A percentile compares a stretch with the other conserved stretches of the same genome.
Conservation (phyloP, 1,140 invertebrate genomes). For the Lethrus apterus region DNA sequence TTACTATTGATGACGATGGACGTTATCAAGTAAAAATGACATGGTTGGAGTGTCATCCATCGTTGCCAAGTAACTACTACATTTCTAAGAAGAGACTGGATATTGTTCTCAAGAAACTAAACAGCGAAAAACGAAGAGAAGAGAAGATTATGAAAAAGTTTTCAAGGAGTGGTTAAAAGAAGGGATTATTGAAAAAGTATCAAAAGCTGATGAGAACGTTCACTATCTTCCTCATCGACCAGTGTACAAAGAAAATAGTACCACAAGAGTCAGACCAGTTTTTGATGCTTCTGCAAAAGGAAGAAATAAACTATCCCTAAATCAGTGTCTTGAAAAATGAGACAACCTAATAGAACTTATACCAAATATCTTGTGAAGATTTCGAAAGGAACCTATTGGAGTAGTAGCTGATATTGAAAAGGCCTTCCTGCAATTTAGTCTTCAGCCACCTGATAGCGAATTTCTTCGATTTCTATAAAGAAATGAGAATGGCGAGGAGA, state of each 20-base stretch:
- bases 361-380: conserved; percentile 34
- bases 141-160: neutral
- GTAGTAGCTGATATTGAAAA: conserved; percentile 38
- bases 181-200: conserved; percentile 9
- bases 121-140: no score
- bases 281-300: conserved; percentile 24
- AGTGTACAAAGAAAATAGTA: conserved; percentile 10
- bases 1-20: conserved; percentile 3
- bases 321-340: conserved; percentile 35
- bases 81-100: conserved; percentile 16
- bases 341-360: conserved; percentile 34
- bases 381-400: conserved; percentile 33
- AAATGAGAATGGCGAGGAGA: conserved; percentile 15
- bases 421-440: conserved; percentile 36
- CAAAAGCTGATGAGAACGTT: neutral
- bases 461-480: conserved; percentile 30
- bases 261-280: conserved; percentile 12
- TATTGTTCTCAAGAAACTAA: conserved; percentile 1
- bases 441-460: conserved; percentile 29
- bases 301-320: conserved; percentile 30
- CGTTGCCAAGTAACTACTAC: conserved; percentile 7
- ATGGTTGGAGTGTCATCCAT: conserved; percentile 14
- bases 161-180: conserved; percentile 14
- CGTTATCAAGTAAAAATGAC: conserved; percentile 20
- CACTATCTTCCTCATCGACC: conserved; percentile 19